phyloP scores from a whole-genome alignment of 2,888 invertebrate genomes.

The Cerastis rubricosa region DNA sequence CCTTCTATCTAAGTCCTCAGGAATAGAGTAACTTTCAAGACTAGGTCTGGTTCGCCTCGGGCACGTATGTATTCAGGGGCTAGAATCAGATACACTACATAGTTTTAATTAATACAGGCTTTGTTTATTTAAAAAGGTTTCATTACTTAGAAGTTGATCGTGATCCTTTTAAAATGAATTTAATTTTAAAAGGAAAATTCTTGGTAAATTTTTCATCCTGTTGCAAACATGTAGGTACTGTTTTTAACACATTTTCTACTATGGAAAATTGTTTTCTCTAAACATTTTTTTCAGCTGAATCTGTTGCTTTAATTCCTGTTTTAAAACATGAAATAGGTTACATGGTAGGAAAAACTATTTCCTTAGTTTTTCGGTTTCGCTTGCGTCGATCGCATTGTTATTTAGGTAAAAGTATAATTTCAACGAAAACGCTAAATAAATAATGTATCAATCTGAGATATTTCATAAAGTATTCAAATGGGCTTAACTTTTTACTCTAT shows the following conservation, averaged over 20 bases:
- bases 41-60: neutral
- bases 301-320: neutral
- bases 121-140: neutral
- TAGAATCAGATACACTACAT: neutral
- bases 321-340: neutral
- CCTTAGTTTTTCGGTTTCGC: neutral
- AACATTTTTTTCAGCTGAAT: neutral
- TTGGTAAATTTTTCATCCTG: neutral
- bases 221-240: neutral
- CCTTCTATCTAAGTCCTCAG: neutral
- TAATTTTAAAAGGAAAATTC: neutral
- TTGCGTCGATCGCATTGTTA: neutral
- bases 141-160: neutral
- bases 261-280: neutral
- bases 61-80: neutral
- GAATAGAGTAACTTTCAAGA: neutral
- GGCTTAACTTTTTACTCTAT: neutral
- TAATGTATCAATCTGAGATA: neutral
- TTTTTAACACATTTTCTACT: neutral
- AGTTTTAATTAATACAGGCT: constrained; percentile 25
- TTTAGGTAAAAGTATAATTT: neutral
- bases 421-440: neutral
- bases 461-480: neutral
- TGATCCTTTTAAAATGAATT: too few species aligned
- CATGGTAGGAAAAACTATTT: neutral